Base-by-base conservation (phyloP, 2,113 vertebrate genomes). In the Pao palembangensis region DNA sequence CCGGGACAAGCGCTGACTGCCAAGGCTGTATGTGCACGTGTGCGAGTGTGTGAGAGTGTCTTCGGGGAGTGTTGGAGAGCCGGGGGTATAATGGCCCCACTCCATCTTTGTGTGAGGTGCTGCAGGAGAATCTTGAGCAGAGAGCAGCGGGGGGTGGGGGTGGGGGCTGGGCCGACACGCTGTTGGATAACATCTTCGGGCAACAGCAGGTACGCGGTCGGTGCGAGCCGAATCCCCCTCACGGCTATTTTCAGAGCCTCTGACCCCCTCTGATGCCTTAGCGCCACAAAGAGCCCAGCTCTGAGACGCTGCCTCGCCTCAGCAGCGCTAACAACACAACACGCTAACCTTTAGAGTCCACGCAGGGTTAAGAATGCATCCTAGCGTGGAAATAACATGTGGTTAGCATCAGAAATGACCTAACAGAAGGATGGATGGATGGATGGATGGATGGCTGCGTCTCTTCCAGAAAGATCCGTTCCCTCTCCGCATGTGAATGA, bases 41-140 rank as follows among this genome's bases (percentile, higher is more conserved):
- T n/a, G n/a, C n/a, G n/a, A n/a, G n/a, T n/a, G n/a, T n/a, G n/a
- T n/a, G n/a, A n/a, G n/a, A n/a, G 72, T 58, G 75, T 79, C 75
- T 81, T 46, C 64, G 54, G 82, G 76, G 85, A 84, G 59, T 10
- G 61, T 61, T 68, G 52, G 44, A 61, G 74, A 74, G 75, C 78
- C 76, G 72, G 76, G 68, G 72, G 74, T 85, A 61, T 79, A 82
- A 85, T 82, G 67, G 78, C 76, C 73, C 57, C 55, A 66, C 76
- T 83, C 80, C 76, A 87, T 85, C 81, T 86, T 80, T 73, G 73
- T 66, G 76, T 79, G 84, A 83, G 78, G 72, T 76, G 75, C 75
- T 76, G 66, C 79, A 73, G 72, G 76, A 71, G 72, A 80, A 80
- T 75, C 61, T 72, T 46, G 69, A 77, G 72, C 51, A 62, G 28